phyloP scores from a whole-genome alignment of 2,113 vertebrate species.

The Poicephalus meyeri region DNA sequence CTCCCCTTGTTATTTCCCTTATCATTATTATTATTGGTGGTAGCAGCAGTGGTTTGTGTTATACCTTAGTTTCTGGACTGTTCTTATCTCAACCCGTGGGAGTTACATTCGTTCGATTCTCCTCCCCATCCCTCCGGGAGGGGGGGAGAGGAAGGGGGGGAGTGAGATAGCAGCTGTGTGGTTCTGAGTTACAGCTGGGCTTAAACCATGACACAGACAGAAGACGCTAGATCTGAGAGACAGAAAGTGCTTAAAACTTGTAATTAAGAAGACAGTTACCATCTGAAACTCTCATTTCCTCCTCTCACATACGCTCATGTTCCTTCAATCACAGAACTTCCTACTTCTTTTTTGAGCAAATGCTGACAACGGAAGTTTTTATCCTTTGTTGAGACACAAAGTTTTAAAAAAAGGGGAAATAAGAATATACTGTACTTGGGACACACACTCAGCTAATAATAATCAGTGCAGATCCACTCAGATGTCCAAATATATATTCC shows the following conservation, averaged over 20 bases:
- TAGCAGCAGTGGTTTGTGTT: too few relatives aligned
- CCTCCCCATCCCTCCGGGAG: too few relatives aligned
- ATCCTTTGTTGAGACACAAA: slow-evolving; percentile 5
- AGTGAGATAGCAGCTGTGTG: too few relatives aligned
- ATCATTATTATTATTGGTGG: too few relatives aligned
- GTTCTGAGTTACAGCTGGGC: too few relatives aligned
- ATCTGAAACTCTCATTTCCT: slow-evolving; percentile 56
- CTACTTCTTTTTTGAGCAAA: slow-evolving; percentile 63
- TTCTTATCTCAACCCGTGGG: too few relatives aligned
- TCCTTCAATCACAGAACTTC: slow-evolving; percentile 47
- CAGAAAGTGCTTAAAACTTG: background rate
- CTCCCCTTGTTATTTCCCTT: too few relatives aligned
- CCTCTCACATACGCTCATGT: background rate
- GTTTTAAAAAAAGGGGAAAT: slow-evolving; percentile 24
- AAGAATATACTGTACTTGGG: background rate
- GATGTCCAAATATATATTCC: background rate
- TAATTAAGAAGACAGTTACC: background rate
- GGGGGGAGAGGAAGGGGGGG: too few relatives aligned
- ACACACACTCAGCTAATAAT: background rate
- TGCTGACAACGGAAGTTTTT: slow-evolving; percentile 38
- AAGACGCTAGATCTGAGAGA: background rate
- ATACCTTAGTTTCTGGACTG: too few relatives aligned
- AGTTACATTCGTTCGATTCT: too few relatives aligned
- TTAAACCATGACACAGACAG: background rate
- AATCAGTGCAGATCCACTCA: background rate